phyloP scores from a whole-genome alignment of 2,797 vertebrate species.

The Mormyrops attenuatus region DNA sequence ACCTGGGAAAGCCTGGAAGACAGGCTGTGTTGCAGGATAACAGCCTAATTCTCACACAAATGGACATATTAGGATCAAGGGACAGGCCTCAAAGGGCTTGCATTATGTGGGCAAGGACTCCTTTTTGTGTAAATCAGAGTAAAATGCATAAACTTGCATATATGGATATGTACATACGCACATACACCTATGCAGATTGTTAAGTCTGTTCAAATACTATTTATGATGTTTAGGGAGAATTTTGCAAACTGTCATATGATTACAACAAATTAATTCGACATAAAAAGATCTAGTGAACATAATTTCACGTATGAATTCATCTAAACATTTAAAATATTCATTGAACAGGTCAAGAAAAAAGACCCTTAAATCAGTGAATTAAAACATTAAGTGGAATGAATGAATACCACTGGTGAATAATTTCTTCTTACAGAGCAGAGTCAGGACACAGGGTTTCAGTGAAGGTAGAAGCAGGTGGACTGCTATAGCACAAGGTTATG shows the following conservation, averaged over 20 bases:
- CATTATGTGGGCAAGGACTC: not conserved
- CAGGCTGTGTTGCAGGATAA: not conserved
- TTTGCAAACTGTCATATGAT: not conserved
- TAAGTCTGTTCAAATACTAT: not conserved
- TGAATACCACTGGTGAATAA: slow-evolving; percentile 60
- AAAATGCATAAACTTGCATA: not conserved
- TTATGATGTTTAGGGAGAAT: not conserved
- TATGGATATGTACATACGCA: not conserved
- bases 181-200: not conserved
- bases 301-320: not conserved
- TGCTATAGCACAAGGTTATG: slow-evolving; percentile 14
- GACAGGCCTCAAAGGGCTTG: not conserved
- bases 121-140: not conserved
- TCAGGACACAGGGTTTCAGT: slow-evolving; percentile 50
- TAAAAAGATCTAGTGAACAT: not conserved
- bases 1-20: not conserved
- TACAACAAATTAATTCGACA: not conserved
- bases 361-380: slow-evolving; percentile 56
- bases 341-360: slow-evolving; percentile 45
- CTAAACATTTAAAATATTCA: slow-evolving; percentile 53
- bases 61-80: not conserved
- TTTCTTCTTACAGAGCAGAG: slow-evolving; percentile 62
- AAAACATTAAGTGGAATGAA: slow-evolving; percentile 8
- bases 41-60: not conserved
- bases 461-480: slow-evolving; percentile 17